These are phyloP conservation scores for Neocrepidodera transversa DNA, from an alignment of 2,888 invertebrate genomes.

Conservation along the genomic window DNA sequence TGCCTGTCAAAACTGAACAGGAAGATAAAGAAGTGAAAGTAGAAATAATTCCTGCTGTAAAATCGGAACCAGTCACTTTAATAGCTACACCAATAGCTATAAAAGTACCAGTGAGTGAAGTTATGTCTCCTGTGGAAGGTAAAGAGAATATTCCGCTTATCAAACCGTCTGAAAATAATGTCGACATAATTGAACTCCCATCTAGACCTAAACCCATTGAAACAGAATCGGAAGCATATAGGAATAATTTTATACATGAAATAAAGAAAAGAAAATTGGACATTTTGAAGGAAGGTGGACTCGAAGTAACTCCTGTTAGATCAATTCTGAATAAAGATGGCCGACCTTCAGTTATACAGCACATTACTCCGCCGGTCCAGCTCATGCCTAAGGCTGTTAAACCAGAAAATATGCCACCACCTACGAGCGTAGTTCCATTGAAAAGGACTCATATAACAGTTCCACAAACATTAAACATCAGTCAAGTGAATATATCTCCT, in stretches of 20 bases:
- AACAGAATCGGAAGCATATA: slow-evolving; percentile 60
- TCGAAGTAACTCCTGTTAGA: slow-evolving; percentile 76
- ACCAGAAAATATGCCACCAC: slow-evolving; percentile 50
- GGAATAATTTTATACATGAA: slow-evolving; percentile 46
- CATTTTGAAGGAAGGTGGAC: slow-evolving; percentile 75
- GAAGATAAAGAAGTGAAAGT: slow-evolving; percentile 28
- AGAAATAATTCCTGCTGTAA: slow-evolving; percentile 61
- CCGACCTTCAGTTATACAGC: slow-evolving; percentile 56
- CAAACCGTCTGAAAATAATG: slow-evolving; percentile 46
- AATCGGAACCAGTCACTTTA: slow-evolving; percentile 56
- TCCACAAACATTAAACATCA: slow-evolving; percentile 54
- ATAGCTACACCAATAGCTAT: slow-evolving; percentile 57
- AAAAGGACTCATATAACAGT: slow-evolving; percentile 61
- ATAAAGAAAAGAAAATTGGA: slow-evolving; percentile 76
- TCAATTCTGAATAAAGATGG: slow-evolving; percentile 46
- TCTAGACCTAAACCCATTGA: slow-evolving; percentile 69
- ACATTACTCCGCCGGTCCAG: slow-evolving; percentile 37
- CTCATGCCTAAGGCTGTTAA: slow-evolving; percentile 38
- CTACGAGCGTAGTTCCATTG: slow-evolving; percentile 45
- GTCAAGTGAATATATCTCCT: slow-evolving; percentile 36
- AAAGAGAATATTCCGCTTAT: slow-evolving; percentile 66
- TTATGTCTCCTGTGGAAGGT: slow-evolving; percentile 61
- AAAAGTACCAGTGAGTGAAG: slow-evolving; percentile 60
- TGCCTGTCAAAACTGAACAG: slow-evolving; percentile 11
- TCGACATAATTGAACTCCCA: slow-evolving; percentile 56